These are phyloP conservation scores for Corythornis vintsioides DNA, from an alignment of 2,113 vertebrate species.

Conservation along the genomic window DNA sequence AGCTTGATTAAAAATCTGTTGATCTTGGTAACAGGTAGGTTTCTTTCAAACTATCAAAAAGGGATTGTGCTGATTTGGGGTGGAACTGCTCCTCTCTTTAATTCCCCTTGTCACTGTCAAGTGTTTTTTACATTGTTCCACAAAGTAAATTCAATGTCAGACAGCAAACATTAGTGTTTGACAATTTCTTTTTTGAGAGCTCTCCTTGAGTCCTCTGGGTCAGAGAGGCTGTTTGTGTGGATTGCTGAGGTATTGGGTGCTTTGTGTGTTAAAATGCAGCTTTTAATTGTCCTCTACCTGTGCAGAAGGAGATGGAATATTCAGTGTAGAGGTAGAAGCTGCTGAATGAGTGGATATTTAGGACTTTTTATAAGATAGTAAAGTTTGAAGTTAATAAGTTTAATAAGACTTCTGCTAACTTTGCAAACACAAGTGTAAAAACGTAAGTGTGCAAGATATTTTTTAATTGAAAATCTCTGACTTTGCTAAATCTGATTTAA, in stretches of 20 bases:
- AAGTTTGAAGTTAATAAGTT: too few relatives aligned
- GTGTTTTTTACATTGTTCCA: neutral
- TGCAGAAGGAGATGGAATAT: neutral
- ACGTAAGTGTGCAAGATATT: neutral
- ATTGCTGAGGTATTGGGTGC: neutral
- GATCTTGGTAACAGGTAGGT: neutral
- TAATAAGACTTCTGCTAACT: neutral
- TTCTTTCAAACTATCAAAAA: slow-evolving; percentile 41
- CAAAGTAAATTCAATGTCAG: neutral
- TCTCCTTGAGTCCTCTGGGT: neutral
- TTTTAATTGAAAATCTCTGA: neutral
- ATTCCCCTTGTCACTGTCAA: neutral
- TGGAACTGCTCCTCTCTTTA: slow-evolving; percentile 15
- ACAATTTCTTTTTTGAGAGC: neutral
- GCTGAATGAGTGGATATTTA: neutral
- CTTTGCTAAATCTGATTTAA: neutral
- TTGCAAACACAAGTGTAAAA: neutral
- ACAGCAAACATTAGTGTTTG: neutral
- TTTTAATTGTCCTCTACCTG: neutral
- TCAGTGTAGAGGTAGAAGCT: neutral
- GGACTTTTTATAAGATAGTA: neutral
- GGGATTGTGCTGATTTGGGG: slow-evolving; percentile 26
- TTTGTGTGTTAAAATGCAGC: neutral
- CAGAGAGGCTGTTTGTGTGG: neutral
- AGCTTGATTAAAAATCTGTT: slow-evolving; percentile 40